Evolutionary conservation across 1,140 invertebrate species (phyloP).

Genomic region (Venturia canescens): DNA sequence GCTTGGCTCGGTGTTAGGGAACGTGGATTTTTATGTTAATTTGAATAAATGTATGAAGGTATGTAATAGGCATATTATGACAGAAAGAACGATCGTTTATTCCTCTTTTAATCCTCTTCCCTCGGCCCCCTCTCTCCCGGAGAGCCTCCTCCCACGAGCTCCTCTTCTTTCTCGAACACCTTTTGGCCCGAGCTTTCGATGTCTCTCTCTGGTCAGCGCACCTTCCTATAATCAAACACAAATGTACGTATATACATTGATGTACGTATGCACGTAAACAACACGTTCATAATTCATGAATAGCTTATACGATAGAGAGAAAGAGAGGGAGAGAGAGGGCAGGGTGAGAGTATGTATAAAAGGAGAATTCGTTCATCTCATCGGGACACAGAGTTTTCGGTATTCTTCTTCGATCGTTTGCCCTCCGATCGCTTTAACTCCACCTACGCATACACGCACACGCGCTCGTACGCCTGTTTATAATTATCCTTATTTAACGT

Average conservation of each 20-base stretch:
- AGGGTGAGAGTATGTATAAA: constrained; percentile 77
- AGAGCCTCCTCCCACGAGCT: background rate
- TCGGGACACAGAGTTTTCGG: constrained; percentile 59
- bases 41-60: too few relatives aligned
- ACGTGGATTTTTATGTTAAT: too few relatives aligned
- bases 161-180: background rate
- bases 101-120: background rate
- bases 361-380: constrained; percentile 74
- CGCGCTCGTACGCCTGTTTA: too few relatives aligned
- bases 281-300: constrained; percentile 66
- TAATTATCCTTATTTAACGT: background rate
- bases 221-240: constrained; percentile 37
- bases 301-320: constrained; percentile 53
- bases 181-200: background rate
- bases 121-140: too few relatives aligned
- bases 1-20: too few relatives aligned
- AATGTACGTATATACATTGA: constrained; percentile 22
- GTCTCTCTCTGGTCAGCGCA: constrained; percentile 43
- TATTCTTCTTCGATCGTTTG: constrained; percentile 59
- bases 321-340: constrained; percentile 66
- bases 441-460: background rate
- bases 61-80: background rate
- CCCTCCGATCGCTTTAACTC: background rate
- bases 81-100: background rate
- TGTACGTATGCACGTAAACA: too few relatives aligned